Evolutionary conservation across 2,113 vertebrate genomes (phyloP).

Genomic region (Egretta garzetta): DNA sequence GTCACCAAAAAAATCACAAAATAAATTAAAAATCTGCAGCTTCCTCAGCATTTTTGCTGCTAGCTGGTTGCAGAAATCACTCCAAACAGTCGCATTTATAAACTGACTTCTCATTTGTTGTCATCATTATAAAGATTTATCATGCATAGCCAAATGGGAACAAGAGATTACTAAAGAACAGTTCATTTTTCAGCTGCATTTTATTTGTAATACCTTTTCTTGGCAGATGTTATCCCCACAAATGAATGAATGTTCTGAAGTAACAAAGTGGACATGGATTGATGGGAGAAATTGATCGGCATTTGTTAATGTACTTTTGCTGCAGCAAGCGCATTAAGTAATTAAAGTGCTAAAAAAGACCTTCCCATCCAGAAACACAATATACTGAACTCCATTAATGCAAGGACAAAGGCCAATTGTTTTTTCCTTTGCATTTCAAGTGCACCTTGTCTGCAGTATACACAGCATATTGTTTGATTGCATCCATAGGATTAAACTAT

Average conservation of each 20-base stretch:
- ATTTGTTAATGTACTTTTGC: slow-evolving; percentile 38
- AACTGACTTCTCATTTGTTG: not conserved
- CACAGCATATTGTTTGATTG: not conserved
- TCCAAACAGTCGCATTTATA: not conserved
- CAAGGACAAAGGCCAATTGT: not conserved
- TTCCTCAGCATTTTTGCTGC: not conserved
- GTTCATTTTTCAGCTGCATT: slow-evolving; percentile 51
- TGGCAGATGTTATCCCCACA: slow-evolving; percentile 36
- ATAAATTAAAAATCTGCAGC: not conserved
- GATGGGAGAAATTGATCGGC: slow-evolving; percentile 47
- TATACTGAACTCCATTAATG: slow-evolving; percentile 2
- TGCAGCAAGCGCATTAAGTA: slow-evolving; percentile 39
- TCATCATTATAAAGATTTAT: not conserved
- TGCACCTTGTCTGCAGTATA: not conserved
- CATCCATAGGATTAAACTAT: not conserved
- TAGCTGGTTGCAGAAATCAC: not conserved
- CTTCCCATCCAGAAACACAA: not conserved
- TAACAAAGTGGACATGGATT: slow-evolving; percentile 7
- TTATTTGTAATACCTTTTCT: slow-evolving; percentile 49
- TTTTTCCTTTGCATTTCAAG: not conserved
- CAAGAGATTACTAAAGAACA: slow-evolving; percentile 1
- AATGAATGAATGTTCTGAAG: slow-evolving; percentile 45
- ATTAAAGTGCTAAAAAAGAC: slow-evolving; percentile 49
- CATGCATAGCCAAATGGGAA: not conserved
- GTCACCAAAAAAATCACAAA: not conserved